phyloP scores from a whole-genome alignment of 2,797 vertebrate species.

The Chromis chromis region DNA sequence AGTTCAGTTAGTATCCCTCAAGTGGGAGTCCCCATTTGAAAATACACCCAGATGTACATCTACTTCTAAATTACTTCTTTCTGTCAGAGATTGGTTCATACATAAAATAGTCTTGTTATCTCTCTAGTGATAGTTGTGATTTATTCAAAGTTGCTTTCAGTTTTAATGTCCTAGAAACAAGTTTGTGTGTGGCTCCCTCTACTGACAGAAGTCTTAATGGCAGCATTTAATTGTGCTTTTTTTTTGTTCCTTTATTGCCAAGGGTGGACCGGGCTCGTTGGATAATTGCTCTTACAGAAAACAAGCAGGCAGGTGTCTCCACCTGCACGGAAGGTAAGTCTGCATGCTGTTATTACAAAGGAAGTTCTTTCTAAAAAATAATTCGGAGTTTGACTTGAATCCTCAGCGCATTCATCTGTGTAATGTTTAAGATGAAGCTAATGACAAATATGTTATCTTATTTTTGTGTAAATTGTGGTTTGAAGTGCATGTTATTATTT shows the following conservation, averaged over 20 bases:
- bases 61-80: not conserved
- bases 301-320: conserved; percentile 71
- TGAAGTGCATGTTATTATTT: no score
- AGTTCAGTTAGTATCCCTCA: not conserved
- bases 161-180: not conserved
- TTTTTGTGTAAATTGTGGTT: conserved; percentile 3
- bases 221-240: not conserved
- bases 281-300: conserved; percentile 87
- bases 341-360: conserved; percentile 6
- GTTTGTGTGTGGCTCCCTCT: conserved; percentile 68
- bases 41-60: not conserved
- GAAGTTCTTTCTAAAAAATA: not conserved
- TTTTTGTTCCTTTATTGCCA: not conserved
- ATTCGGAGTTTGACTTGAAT: not conserved
- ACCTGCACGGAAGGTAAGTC: conserved; percentile 86
- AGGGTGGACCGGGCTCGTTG: conserved; percentile 94
- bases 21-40: not conserved
- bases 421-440: not conserved
- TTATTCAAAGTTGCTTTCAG: conserved; percentile 4
- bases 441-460: conserved; percentile 12
- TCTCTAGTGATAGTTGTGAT: not conserved
- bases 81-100: not conserved
- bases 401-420: not conserved
- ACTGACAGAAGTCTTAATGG: conserved; percentile 35
- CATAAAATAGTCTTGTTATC: not conserved